Evolutionary conservation across 2,797 vertebrate species (phyloP).

Genomic region (Sebastes flavidus): DNA sequence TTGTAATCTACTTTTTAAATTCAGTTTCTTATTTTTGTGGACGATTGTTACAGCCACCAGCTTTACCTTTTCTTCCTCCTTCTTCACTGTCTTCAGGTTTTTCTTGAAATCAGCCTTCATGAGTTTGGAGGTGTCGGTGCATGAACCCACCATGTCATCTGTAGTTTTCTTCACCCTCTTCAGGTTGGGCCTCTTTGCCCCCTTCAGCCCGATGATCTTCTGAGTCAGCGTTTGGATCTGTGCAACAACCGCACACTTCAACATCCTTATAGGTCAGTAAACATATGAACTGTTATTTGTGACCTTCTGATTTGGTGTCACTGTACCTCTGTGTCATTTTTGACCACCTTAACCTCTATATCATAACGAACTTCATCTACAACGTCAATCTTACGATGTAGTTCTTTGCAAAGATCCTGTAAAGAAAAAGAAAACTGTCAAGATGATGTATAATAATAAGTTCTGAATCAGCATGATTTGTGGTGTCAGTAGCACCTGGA

Average conservation of each 20-base stretch:
- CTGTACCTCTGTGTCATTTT: conserved; percentile 75
- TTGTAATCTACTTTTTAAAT: not conserved
- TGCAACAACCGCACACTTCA: not conserved
- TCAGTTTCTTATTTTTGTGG: not conserved
- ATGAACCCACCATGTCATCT: conserved; percentile 82
- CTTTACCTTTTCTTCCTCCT: conserved; percentile 85
- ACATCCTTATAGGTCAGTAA: not conserved
- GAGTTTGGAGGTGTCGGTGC: conserved; percentile 70
- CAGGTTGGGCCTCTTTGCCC: conserved; percentile 79
- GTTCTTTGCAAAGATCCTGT: conserved; percentile 81
- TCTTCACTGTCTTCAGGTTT: conserved; percentile 87
- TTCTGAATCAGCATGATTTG: not conserved
- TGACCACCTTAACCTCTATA: conserved; percentile 75
- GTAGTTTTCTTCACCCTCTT: conserved; percentile 84
- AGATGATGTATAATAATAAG: not conserved
- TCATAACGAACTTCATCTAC: conserved; percentile 84
- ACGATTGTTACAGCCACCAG: not conserved
- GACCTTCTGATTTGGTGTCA: not conserved
- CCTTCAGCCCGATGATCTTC: conserved; percentile 82
- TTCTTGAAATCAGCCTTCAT: conserved; percentile 85
- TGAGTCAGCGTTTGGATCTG: conserved; percentile 74
- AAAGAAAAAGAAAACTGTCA: conserved; percentile 13
- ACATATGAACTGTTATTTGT: not conserved
- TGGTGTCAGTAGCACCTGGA: conserved; percentile 70
- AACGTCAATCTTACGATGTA: conserved; percentile 78